Conservation (phyloP, 1,140 invertebrate genomes). For the Tetramorium parvispinum region DNA sequence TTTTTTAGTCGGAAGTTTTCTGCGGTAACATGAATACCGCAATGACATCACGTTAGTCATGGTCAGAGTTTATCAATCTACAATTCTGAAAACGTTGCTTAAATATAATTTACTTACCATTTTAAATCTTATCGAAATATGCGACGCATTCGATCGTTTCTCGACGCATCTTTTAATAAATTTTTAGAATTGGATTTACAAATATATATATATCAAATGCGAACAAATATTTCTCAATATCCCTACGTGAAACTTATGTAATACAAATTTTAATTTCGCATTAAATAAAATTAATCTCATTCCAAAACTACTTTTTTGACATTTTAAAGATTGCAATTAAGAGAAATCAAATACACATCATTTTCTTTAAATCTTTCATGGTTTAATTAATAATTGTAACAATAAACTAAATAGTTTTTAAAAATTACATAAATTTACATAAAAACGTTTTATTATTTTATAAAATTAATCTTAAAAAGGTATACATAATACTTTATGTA, state of each 20-base stretch:
- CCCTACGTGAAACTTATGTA: background rate
- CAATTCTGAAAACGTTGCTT: background rate
- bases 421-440: conserved; percentile 74
- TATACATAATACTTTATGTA: conserved; percentile 9
- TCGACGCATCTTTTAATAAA: background rate
- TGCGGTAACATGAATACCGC: background rate
- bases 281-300: conserved; percentile 30
- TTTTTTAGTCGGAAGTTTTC: background rate
- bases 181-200: background rate
- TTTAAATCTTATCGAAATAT: background rate
- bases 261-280: conserved; percentile 14
- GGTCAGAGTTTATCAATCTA: background rate
- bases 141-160: background rate
- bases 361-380: conserved; percentile 3
- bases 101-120: background rate
- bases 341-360: background rate
- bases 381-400: background rate
- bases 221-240: background rate
- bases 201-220: background rate
- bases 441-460: conserved; percentile 51
- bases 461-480: conserved; percentile 35
- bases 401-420: conserved; percentile 45
- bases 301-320: conserved; percentile 9
- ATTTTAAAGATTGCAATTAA: conserved; percentile 18
- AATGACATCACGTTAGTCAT: background rate